Evolutionary conservation across 2,888 invertebrate genomes (phyloP).

Genomic region (Drosophila nr. medialis): DNA sequence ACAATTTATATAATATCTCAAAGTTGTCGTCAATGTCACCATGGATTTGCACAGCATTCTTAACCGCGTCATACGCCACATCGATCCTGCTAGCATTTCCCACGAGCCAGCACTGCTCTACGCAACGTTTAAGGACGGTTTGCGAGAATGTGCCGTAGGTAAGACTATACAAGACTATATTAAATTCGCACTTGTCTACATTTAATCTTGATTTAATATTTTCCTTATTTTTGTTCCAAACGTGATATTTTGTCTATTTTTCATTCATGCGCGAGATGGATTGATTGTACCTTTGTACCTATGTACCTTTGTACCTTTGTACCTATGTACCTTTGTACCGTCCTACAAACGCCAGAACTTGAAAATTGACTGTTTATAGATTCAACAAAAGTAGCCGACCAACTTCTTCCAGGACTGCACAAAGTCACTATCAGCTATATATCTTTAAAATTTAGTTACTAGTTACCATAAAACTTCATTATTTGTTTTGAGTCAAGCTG

Average conservation of each 20-base stretch:
- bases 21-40: conserved; percentile 88
- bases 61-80: conserved; percentile 87
- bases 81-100: conserved; percentile 85
- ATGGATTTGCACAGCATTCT: conserved; percentile 88
- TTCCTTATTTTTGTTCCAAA: neutral
- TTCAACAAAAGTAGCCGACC: neutral
- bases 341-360: neutral
- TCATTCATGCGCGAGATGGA: neutral
- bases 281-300: neutral
- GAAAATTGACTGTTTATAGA: neutral
- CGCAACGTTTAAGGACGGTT: conserved; percentile 87
- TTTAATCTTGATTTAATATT: neutral
- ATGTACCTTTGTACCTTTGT: too few species aligned
- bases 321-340: neutral
- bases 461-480: neutral
- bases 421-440: neutral
- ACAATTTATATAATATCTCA: neutral
- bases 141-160: conserved; percentile 88
- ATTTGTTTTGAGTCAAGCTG: neutral
- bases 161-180: conserved; percentile 37
- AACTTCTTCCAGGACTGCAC: neutral
- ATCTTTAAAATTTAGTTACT: neutral
- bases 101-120: conserved; percentile 87
- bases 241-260: neutral
- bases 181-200: neutral